Evolutionary conservation across 64 coral and sea anemone species (phyloP), one percentile per base, ranked within the genome.

Genomic region (Cladopsammia gracilis): DNA sequence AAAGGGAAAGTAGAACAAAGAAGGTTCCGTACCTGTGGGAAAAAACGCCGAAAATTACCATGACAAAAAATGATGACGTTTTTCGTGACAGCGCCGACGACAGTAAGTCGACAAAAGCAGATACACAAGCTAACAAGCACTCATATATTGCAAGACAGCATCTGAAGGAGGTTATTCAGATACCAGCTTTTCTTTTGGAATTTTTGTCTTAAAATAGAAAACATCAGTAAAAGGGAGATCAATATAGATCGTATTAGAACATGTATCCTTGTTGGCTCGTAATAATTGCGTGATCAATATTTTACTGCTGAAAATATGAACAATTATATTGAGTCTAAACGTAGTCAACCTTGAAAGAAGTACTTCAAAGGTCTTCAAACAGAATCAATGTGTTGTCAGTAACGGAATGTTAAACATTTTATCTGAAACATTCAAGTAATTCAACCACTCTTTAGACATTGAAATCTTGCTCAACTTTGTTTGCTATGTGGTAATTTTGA

Each of bases 391-490:
- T 46, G 46, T 47, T 45, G 57, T 64, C 58, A 67, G 14, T 9
- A 47, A 7, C 43, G 62, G 80, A 83, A 83, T 83, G 62, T 12
- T 18, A 67, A 83, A 65, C 45, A 83, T 83, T 83, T 66, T 12
- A 56, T 83, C 43, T 58, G 43, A 67, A 22, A 16, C 16, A 48
- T 9, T 49, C 11, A 3, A 4, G 43, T 18, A 18, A 58, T 62
- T 25, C 58, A 43, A 11, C 78, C 57, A 64, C 78, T 60, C 57
- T 59, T 60, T 20, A 79, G 25, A 18, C 59, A 7, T 20, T 46
- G 78, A 82, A 82, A 62, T 82, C 57, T 66, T 66, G 61, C 80
- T 67, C 14, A 67, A 65, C 16, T 83, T 83, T 83, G 78, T 82
- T 82, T 82, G 78, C 13, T 79, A 79, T 24, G 78, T 16, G 57